These are phyloP conservation scores for Caretta caretta DNA, from an alignment of 2,113 vertebrate species.

Conservation along the genomic window DNA sequence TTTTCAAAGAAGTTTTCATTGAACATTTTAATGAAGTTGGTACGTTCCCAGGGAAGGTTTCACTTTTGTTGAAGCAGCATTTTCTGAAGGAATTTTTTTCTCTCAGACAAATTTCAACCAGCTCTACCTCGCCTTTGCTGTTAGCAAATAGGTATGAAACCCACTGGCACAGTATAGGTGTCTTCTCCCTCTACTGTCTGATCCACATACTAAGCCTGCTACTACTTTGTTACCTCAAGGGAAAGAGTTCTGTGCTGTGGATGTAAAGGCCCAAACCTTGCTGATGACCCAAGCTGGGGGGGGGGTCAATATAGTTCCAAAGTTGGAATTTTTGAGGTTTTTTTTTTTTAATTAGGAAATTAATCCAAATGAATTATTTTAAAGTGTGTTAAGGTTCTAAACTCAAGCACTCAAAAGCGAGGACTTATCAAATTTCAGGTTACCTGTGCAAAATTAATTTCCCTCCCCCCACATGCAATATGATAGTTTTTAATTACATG, in stretches of 20 bases:
- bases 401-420: neutral
- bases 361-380: neutral
- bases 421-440: neutral
- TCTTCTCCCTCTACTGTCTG: neutral
- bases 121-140: neutral
- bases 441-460: neutral
- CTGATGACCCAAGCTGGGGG: neutral
- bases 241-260: neutral
- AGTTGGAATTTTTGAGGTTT: neutral
- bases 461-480: no score
- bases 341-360: neutral
- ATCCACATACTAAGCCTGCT: neutral
- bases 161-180: no score
- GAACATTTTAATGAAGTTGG: neutral
- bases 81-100: neutral
- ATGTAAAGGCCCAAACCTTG: neutral
- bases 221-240: neutral
- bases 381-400: neutral
- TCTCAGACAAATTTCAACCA: neutral
- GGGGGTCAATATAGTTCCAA: neutral
- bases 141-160: neutral
- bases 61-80: neutral
- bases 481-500: no score
- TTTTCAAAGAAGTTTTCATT: neutral
- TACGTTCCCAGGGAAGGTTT: neutral